phyloP scores from a whole-genome alignment of 1,140 invertebrate genomes.

The Caerostris darwini region DNA sequence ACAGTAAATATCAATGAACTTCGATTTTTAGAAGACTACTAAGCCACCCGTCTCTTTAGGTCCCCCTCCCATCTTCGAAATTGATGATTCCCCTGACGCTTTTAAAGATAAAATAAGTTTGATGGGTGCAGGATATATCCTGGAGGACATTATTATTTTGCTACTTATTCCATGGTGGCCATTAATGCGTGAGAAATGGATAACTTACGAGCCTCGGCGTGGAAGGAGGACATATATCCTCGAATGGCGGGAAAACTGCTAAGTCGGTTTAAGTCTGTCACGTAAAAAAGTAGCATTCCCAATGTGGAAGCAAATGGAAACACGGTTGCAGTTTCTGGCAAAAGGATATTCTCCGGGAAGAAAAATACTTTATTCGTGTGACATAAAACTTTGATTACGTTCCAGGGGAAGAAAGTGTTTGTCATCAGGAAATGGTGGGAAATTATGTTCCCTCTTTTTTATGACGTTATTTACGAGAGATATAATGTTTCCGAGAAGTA shows the following conservation, averaged over 20 bases:
- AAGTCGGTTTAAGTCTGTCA: conserved; percentile 8
- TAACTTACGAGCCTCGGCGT: neutral
- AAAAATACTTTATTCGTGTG: neutral
- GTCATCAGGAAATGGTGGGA: neutral
- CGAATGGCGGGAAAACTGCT: neutral
- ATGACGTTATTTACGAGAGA: neutral
- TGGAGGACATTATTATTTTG: conserved; percentile 31
- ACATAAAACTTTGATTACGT: neutral
- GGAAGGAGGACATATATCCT: conserved; percentile 24
- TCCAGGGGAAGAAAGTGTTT: neutral
- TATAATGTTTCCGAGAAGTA: neutral
- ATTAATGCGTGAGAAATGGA: conserved; percentile 48
- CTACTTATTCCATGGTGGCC: conserved; percentile 3
- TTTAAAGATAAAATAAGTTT: conserved; percentile 32
- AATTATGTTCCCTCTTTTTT: neutral
- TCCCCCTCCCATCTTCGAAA: neutral
- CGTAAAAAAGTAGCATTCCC: neutral
- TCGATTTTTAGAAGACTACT: conserved; percentile 32
- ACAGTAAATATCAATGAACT: conserved; percentile 68
- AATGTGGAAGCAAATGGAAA: neutral
- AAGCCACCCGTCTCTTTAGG: neutral
- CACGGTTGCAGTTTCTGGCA: neutral
- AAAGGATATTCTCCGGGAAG: neutral
- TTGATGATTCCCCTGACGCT: conserved; percentile 21
- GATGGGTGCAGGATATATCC: neutral